A percentile compares a stretch with the other conserved stretches of the same genome.
Evolutionary conservation across 2,113 vertebrate species (phyloP).

Genomic region (Aptenodytes forsteri): DNA sequence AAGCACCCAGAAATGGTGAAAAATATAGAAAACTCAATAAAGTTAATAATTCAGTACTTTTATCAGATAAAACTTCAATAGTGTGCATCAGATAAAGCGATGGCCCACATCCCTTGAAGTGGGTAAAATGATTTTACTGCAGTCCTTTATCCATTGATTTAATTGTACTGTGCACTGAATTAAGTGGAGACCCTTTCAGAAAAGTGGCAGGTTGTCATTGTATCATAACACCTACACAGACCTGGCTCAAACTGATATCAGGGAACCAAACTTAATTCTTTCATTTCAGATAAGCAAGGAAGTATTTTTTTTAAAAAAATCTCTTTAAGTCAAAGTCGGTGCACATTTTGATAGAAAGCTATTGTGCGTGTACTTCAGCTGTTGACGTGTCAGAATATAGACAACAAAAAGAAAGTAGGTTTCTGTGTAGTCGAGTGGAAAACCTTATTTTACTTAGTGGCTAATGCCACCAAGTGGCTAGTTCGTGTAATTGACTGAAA

Average conservation of each 20-base stretch:
- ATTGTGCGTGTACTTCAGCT: accelerated
- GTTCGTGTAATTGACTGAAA: not conserved
- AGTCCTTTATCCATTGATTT: not conserved
- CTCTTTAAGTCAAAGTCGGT: too few relatives aligned
- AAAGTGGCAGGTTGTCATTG: not conserved
- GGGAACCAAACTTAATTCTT: not conserved
- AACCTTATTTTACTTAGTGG: not conserved
- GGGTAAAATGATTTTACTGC: not conserved
- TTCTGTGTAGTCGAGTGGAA: not conserved
- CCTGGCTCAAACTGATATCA: not conserved
- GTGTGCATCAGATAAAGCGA: not conserved
- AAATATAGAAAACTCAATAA: not conserved
- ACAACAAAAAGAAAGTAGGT: not conserved
- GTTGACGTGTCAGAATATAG: not conserved
- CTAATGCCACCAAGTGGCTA: conserved; percentile 47
- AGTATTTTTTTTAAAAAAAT: not conserved
- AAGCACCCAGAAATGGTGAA: not conserved
- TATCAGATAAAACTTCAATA: not conserved
- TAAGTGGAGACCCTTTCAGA: not conserved
- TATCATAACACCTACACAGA: not conserved
- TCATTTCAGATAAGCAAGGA: not conserved
- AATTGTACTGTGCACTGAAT: not conserved
- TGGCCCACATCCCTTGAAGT: not conserved
- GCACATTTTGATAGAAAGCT: not conserved
- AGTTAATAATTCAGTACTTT: not conserved